These are phyloP conservation scores for Tethea ocularis DNA, from an alignment of 2,888 invertebrate species.

Conservation along the genomic window DNA sequence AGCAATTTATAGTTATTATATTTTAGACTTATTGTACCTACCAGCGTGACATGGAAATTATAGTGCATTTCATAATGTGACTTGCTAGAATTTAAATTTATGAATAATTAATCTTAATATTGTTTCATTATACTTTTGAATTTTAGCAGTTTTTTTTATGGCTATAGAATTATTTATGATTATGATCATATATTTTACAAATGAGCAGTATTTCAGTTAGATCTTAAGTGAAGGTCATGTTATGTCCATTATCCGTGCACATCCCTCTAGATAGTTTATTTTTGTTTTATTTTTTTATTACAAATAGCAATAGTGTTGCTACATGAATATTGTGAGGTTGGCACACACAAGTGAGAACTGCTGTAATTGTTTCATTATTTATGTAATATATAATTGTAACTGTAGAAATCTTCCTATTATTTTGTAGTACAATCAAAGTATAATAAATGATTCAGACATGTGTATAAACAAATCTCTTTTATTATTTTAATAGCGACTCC, in stretches of 20 bases:
- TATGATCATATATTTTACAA: conserved; percentile 59
- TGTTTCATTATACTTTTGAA: conserved; percentile 47
- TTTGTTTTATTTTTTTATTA: conserved; percentile 42
- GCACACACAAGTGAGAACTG: conserved; percentile 62
- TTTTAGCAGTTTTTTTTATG: conserved; percentile 42
- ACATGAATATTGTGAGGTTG: conserved; percentile 52
- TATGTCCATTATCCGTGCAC: conserved; percentile 35
- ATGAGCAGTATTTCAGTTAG: conserved; percentile 79
- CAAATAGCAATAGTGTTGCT: conserved; percentile 48
- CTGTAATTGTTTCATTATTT: conserved; percentile 77
- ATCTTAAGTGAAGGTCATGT: conserved; percentile 46
- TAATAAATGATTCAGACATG: conserved; percentile 79
- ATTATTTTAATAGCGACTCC: background rate
- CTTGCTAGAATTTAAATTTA: conserved; percentile 24
- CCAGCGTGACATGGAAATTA: conserved; percentile 50
- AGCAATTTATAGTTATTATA: conserved; percentile 62
- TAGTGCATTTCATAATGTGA: conserved; percentile 53
- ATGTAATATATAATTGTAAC: conserved; percentile 80
- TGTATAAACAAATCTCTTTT: conserved; percentile 41
- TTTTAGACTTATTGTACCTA: conserved; percentile 52
- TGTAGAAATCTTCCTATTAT: conserved; percentile 84
- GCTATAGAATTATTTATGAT: conserved; percentile 48
- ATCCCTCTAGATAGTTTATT: conserved; percentile 31
- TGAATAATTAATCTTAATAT: conserved; percentile 52
- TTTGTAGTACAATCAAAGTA: conserved; percentile 83